Base-by-base conservation (phyloP, 2,797 vertebrate genomes). In the Phoxinus dragarum region DNA sequence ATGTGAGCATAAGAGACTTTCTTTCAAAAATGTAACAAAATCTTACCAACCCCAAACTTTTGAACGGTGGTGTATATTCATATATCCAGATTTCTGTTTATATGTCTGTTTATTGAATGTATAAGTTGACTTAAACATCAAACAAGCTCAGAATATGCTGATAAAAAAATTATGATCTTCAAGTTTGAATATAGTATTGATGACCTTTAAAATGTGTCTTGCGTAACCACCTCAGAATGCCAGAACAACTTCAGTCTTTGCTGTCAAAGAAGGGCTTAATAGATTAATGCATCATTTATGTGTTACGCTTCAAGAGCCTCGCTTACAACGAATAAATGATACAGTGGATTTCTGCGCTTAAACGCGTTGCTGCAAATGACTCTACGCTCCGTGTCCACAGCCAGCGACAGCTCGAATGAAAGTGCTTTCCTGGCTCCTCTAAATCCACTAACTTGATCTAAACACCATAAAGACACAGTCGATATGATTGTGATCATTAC, bases 381-480 rank as follows among this genome's bases (percentile, higher is more conserved):
- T 44, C 47, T 6, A 38, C 36, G 42, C 56, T 64, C 21, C 81
- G 19, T 47, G 31, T 75, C 52, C 69, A 47, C 81, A 38, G 54
- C 56, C 10, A 44, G 19, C 27, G 27, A 73, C 81, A 73, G 54
- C 52, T 66, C 31, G 2, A 66, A 38, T 75, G 59, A 83, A 83
- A 66, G 56, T 38, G 21, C 44, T 75, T 66, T 31, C 59, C 42
- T 38, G 16, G 6, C 59, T 49, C 59, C 72, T 84, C 34, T 27
- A 52, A 59, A 75, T 27, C 34, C 67, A n/a, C 23, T 31, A 52
- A 71, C 38, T 36, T 86, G 74, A 79, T 49, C 36, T 84, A 87
- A 86, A 81, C 52, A 38, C 73, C 66, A 27, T 86, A 79, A 82
- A 85, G 89, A 86, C 67, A 67, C 61, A 84, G 74, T 88, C 71